Evolutionary conservation across 2,888 invertebrate species (phyloP), one percentile per base, ranked within the genome.

Genomic region (Drosophila testacea): DNA sequence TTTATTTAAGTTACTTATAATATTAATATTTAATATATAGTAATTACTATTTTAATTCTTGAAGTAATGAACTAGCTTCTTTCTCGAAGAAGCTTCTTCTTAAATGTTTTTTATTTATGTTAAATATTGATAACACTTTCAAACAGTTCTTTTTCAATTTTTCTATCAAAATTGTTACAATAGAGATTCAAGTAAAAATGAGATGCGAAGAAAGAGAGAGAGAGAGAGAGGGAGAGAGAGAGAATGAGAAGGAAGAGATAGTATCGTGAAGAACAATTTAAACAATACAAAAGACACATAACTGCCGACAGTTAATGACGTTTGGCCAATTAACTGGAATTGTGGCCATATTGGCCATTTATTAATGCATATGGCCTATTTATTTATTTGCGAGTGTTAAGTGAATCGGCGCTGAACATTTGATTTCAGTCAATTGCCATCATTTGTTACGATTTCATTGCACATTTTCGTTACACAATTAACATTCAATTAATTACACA

Each of bases 351-450:
- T 36, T 52, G 79, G 39, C 44, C 47, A 50, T 62, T 69, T 75
- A 75, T 75, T 62, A 59, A 66, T 62, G 56, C 56, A 77, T 47
- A 50, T 74, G 54, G 16, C 11, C 27, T 62, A 55, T 34, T 59
- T 60, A 52, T 50, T 38, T 54, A 41, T 61, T 68, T 46, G 64
- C 48, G 57, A 57, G 51, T 61, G 83, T 80, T 83, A 62, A 83
- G 59, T 83, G 65, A 77, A 81, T 87, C 54, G 47, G 36, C 68
- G 46, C 46, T 69, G 69, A 54, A 83, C 79, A 64, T 84, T 79
- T 77, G 67, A 78, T 78, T 67, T 55, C 68, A 57, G 38, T 63
- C 52, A 63, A 67, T 76, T 69, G 56, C 28, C 64, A 51, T 55
- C 42, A 65, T 73, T 56, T 59, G 47, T 39, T 70, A 59, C 68